These are phyloP conservation scores for Lophotriccus pileatus DNA, from an alignment of 2,797 vertebrate species.

Conservation along the genomic window DNA sequence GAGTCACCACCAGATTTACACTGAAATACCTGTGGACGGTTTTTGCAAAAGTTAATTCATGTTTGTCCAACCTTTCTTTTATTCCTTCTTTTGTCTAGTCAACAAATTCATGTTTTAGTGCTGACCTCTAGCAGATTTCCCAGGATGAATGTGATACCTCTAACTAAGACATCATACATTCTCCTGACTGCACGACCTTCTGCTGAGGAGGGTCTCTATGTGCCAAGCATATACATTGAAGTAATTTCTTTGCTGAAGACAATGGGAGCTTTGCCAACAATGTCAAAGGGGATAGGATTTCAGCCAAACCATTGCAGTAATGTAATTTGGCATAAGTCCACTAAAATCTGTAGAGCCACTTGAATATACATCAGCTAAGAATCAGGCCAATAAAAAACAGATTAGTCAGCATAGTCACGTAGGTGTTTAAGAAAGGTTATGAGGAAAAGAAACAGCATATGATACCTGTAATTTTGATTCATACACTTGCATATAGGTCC, in stretches of 20 bases:
- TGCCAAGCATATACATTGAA: background rate
- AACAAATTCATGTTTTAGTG: background rate
- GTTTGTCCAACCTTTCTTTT: background rate
- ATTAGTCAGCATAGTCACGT: background rate
- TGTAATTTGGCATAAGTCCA: conserved; percentile 41
- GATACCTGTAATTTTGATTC: conserved; percentile 28
- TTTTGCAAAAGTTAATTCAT: background rate
- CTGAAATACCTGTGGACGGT: background rate
- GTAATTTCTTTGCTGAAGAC: conserved; percentile 15
- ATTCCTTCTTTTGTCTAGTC: background rate
- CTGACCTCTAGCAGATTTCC: background rate
- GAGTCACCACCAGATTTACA: background rate
- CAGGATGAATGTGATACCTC: background rate
- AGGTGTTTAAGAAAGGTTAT: conserved; percentile 35
- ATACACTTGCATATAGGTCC: background rate
- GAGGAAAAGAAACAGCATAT: background rate
- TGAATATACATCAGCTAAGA: conserved; percentile 5
- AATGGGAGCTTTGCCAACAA: background rate
- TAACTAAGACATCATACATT: background rate
- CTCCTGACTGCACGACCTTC: background rate
- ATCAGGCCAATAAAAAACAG: background rate
- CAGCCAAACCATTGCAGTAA: conserved; percentile 31
- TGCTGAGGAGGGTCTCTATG: background rate
- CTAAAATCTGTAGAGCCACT: conserved; percentile 26
- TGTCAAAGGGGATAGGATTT: conserved; percentile 34